These are phyloP conservation scores for Belgica antarctica DNA, from an alignment of 2,888 invertebrate species.

Conservation along the genomic window DNA sequence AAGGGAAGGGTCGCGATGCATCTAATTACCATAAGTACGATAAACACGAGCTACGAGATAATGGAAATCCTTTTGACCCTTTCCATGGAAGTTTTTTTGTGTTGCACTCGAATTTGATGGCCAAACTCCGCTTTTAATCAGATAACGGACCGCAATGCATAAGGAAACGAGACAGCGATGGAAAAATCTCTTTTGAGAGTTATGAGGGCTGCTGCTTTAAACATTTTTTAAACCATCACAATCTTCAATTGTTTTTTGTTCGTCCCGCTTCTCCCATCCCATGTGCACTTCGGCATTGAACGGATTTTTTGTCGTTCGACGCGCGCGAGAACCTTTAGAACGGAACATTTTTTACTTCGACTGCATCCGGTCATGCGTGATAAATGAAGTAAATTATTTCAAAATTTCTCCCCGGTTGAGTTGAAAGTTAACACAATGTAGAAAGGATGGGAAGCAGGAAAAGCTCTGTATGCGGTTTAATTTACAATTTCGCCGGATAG, in stretches of 20 bases:
- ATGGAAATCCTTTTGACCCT: constrained; percentile 39
- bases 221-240: not conserved
- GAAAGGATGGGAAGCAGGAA: constrained; percentile 20
- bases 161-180: not conserved
- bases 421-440: constrained; percentile 5
- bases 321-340: constrained; percentile 33
- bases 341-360: not conserved
- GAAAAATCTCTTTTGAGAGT: constrained; percentile 21
- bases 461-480: constrained; percentile 31
- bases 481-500: constrained; percentile 27
- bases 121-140: constrained; percentile 6
- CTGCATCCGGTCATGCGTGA: constrained; percentile 43
- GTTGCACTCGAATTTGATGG: not conserved
- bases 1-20: constrained; percentile 36
- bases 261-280: constrained; percentile 19
- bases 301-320: constrained; percentile 1
- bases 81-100: constrained; percentile 7
- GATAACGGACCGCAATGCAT: not conserved
- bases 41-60: constrained; percentile 44
- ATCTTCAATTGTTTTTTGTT: constrained; percentile 37
- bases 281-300: not conserved
- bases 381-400: constrained; percentile 42
- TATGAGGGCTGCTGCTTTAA: constrained; percentile 11
- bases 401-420: constrained; percentile 23
- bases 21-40: constrained; percentile 44